Evolutionary conservation across 2,113 vertebrate species (phyloP).

Genomic region (Eolophus roseicapilla): DNA sequence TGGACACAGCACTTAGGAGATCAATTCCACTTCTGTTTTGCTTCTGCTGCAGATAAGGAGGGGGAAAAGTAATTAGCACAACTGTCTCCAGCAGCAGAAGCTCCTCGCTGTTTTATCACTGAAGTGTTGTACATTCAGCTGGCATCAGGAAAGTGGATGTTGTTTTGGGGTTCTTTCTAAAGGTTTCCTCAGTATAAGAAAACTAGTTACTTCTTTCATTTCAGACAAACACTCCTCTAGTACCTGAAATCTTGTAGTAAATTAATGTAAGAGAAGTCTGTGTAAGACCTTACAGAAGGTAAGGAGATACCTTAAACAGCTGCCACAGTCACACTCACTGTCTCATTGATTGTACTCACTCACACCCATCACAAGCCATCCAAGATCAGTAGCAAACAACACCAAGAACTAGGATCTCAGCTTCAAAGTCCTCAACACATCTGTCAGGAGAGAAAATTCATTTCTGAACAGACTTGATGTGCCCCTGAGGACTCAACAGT

Average conservation of each 20-base stretch:
- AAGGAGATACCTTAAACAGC: background rate
- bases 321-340: no score
- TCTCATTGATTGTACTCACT: background rate
- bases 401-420: background rate
- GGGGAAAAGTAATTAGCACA: background rate
- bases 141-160: background rate
- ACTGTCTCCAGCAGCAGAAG: background rate
- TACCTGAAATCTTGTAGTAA: background rate
- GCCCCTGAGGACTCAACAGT: background rate
- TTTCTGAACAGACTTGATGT: background rate
- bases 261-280: background rate
- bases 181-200: background rate
- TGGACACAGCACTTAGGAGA: background rate
- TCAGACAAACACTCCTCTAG: background rate
- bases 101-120: background rate
- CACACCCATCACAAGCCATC: background rate
- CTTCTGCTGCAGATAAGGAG: background rate
- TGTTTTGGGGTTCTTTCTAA: background rate
- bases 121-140: background rate
- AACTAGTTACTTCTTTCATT: background rate
- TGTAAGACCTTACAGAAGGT: background rate
- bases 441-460: background rate
- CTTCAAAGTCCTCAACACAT: background rate
- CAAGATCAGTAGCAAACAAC: background rate
- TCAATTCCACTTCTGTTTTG: constrained; percentile 16